Evolutionary conservation across 2,888 invertebrate genomes (phyloP).

Genomic region (Xanthorhoe designata): DNA sequence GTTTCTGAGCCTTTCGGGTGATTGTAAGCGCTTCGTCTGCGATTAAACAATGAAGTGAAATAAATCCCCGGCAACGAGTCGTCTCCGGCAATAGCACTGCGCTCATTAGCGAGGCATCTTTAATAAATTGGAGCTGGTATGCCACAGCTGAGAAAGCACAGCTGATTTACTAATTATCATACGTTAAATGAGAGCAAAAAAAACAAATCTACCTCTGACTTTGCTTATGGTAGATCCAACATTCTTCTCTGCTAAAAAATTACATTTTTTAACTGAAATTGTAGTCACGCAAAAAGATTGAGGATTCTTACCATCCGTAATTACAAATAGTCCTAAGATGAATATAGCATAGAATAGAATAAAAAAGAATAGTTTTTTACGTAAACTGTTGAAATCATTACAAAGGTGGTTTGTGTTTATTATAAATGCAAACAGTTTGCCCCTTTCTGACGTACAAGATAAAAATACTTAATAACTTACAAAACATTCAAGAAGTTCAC

Average conservation of each 20-base stretch:
- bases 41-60: slow-evolving; percentile 46
- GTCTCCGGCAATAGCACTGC: slow-evolving; percentile 37
- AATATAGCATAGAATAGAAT: too few species aligned
- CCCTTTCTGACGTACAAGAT: too few species aligned
- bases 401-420: too few species aligned
- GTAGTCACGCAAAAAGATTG: background rate
- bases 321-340: background rate
- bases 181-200: background rate
- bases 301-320: background rate
- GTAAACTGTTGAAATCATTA: too few species aligned
- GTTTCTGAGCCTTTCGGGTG: slow-evolving; percentile 9
- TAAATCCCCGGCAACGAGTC: slow-evolving; percentile 40
- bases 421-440: too few species aligned
- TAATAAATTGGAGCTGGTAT: slow-evolving; percentile 45
- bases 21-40: slow-evolving; percentile 30
- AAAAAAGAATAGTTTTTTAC: too few species aligned
- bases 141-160: slow-evolving; percentile 4
- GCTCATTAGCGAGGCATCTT: slow-evolving; percentile 49
- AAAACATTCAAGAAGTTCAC: too few species aligned
- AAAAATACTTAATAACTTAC: too few species aligned
- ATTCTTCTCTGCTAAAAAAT: too few species aligned
- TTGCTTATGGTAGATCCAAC: too few species aligned
- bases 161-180: background rate
- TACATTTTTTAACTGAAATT: too few species aligned
- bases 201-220: too few species aligned